Percentiles rank a stretch among this genome's conserved stretches.
These are phyloP conservation scores for Acrossocheilus wenchowensis DNA, from an alignment of 2,797 vertebrate species.

Conservation along the genomic window DNA sequence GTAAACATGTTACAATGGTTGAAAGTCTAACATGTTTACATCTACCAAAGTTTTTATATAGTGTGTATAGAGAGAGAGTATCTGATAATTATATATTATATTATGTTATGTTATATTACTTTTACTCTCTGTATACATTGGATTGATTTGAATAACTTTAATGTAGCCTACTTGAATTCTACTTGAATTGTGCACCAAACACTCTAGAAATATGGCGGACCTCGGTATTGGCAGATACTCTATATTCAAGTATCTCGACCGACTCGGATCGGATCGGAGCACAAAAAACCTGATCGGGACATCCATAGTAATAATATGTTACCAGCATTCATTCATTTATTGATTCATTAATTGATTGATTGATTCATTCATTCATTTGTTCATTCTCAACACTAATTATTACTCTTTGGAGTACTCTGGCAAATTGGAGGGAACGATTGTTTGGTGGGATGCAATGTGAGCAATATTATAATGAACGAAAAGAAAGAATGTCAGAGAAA, in stretches of 20 bases:
- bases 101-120: not conserved
- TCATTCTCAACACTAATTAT: too few species aligned
- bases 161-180: too few species aligned
- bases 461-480: not conserved
- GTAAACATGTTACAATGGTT: too few species aligned
- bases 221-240: not conserved
- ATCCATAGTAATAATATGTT: not conserved
- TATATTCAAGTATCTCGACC: not conserved
- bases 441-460: slow-evolving; percentile 5
- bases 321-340: not conserved
- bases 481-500: slow-evolving; percentile 9
- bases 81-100: not conserved
- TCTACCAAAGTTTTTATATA: too few species aligned
- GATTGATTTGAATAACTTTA: too few species aligned
- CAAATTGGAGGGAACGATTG: not conserved
- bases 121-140: too few species aligned
- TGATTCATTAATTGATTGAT: not conserved
- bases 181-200: too few species aligned
- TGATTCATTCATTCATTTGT: not conserved
- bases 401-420: not conserved
- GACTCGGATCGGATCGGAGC: not conserved
- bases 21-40: too few species aligned
- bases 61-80: too few species aligned
- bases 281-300: not conserved
- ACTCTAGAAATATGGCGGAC: too few species aligned